These are phyloP conservation scores for Plebejus argus DNA, from an alignment of 2,888 invertebrate species.

Conservation along the genomic window DNA sequence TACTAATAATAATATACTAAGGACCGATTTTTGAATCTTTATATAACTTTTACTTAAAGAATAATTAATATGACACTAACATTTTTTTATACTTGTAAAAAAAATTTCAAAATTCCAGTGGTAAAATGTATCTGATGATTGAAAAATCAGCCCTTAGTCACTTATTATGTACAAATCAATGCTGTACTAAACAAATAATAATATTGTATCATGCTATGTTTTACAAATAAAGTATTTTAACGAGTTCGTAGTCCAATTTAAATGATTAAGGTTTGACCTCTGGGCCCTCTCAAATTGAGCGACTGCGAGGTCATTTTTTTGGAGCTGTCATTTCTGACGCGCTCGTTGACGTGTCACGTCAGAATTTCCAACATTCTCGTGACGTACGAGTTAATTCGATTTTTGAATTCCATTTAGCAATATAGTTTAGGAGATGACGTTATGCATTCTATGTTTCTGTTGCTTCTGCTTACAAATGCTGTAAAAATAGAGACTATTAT, in stretches of 20 bases:
- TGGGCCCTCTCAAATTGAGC: slow-evolving; percentile 40
- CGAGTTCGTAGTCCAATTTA: slow-evolving; percentile 55
- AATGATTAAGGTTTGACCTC: slow-evolving; percentile 49
- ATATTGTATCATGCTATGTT: not conserved
- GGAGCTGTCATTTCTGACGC: slow-evolving; percentile 55
- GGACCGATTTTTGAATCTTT: no score
- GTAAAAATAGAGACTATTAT: no score
- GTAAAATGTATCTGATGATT: no score
- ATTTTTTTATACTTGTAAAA: no score
- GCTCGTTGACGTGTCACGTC: slow-evolving; percentile 66
- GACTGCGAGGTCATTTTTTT: slow-evolving; percentile 46
- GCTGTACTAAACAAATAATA: not conserved
- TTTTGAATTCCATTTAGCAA: slow-evolving; percentile 20
- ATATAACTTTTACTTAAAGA: no score
- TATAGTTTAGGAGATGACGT: not conserved
- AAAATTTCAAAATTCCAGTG: no score
- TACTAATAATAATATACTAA: no score
- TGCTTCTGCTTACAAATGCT: no score
- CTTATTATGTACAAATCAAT: no score
- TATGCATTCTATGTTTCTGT: no score
- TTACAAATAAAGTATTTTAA: not conserved
- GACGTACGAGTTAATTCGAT: slow-evolving; percentile 75
- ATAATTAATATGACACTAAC: no score
- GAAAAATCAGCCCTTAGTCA: no score
- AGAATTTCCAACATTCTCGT: slow-evolving; percentile 61